Evolutionary conservation across 2,888 invertebrate species (phyloP).

Genomic region (Aspidiotus destructor): DNA sequence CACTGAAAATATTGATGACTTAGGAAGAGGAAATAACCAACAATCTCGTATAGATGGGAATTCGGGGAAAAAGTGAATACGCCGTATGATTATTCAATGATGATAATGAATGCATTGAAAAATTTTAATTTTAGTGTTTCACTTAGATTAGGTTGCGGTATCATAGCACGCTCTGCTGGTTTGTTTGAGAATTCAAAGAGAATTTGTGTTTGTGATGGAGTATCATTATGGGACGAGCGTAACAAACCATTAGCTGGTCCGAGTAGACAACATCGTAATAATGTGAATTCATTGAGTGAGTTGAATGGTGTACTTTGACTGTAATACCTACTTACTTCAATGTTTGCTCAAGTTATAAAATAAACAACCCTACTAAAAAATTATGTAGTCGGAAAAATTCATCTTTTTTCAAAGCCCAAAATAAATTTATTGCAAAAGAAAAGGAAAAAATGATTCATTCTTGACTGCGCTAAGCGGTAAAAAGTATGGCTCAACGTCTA

Average conservation of each 20-base stretch:
- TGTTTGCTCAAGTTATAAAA: too few species aligned
- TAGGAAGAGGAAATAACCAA: slow-evolving; percentile 48
- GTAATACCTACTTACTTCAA: too few species aligned
- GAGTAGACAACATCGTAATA: slow-evolving; percentile 22
- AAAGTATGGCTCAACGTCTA: too few species aligned
- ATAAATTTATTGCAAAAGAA: too few species aligned
- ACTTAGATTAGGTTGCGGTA: slow-evolving; percentile 66
- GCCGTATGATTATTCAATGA: not conserved
- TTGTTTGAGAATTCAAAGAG: slow-evolving; percentile 76
- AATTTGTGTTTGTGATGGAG: slow-evolving; percentile 83
- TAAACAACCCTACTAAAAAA: too few species aligned
- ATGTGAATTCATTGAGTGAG: too few species aligned
- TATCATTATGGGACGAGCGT: slow-evolving; percentile 79
- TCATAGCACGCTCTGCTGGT: slow-evolving; percentile 80
- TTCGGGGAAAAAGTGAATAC: slow-evolving; percentile 50
- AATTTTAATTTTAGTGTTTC: slow-evolving; percentile 4
- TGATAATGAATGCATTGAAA: not conserved
- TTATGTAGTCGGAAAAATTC: too few species aligned
- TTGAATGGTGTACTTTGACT: too few species aligned
- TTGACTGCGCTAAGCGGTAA: too few species aligned
- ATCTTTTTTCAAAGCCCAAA: too few species aligned
- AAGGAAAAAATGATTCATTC: too few species aligned
- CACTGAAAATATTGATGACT: slow-evolving; percentile 52
- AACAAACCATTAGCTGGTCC: slow-evolving; percentile 48
- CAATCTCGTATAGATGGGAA: slow-evolving; percentile 52